A percentile compares a stretch with the other conserved stretches of the same genome.
Evolutionary conservation across 2,888 invertebrate genomes (phyloP).

Genomic region (Megamerina dolium): DNA sequence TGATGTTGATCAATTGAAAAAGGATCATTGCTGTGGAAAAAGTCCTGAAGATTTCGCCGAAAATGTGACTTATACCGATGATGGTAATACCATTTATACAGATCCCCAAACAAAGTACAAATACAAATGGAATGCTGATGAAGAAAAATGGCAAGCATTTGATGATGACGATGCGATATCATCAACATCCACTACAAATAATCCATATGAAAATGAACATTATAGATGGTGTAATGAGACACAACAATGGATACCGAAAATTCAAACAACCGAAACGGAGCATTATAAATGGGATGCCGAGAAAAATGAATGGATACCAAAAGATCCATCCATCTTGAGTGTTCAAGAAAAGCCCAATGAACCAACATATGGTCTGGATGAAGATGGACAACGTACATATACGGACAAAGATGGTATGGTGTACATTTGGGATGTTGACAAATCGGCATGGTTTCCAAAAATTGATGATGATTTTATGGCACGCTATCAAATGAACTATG

Average conservation of each 20-base stretch:
- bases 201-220: slow-evolving; percentile 46
- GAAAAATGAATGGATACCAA: slow-evolving; percentile 57
- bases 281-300: slow-evolving; percentile 57
- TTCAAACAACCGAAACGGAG: slow-evolving; percentile 44
- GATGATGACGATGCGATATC: background rate
- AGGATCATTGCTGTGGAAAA: no score
- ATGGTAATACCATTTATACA: slow-evolving; percentile 68
- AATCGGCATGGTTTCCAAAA: slow-evolving; percentile 94
- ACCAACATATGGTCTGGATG: slow-evolving; percentile 63
- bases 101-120: slow-evolving; percentile 64
- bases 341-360: slow-evolving; percentile 1
- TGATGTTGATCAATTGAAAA: no score
- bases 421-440: slow-evolving; percentile 86
- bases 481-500: slow-evolving; percentile 91
- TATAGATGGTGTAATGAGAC: slow-evolving; percentile 45
- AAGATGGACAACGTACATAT: slow-evolving; percentile 72
- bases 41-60: no score
- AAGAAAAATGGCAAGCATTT: slow-evolving; percentile 51
- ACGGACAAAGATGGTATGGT: slow-evolving; percentile 82
- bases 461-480: slow-evolving; percentile 96
- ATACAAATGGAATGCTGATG: slow-evolving; percentile 58
- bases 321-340: slow-evolving; percentile 4
- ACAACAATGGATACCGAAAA: slow-evolving; percentile 52
- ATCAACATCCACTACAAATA: slow-evolving; percentile 22
- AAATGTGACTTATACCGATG: slow-evolving; percentile 62